Percentiles rank a stretch among this genome's conserved stretches.
These are phyloP conservation scores for Nylanderia fulva DNA, from an alignment of 1,140 invertebrate genomes.

Conservation along the genomic window DNA sequence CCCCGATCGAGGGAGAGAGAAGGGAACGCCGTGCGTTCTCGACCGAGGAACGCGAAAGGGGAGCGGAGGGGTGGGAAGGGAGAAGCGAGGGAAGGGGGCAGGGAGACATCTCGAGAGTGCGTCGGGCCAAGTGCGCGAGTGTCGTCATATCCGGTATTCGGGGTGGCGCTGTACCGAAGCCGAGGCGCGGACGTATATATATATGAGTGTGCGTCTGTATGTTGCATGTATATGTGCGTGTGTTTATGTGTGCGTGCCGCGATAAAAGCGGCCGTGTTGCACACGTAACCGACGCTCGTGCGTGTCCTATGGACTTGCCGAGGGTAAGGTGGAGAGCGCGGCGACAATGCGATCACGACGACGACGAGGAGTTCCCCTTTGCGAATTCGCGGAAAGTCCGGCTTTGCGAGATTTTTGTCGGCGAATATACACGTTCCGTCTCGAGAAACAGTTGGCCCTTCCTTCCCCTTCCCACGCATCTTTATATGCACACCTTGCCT, in stretches of 20 bases:
- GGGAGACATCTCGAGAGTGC: conserved; percentile 72
- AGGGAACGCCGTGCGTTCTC: conserved; percentile 32
- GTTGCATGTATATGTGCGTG: neutral
- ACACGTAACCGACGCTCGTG: conserved; percentile 32
- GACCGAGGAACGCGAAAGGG: conserved; percentile 29
- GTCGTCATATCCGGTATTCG: conserved; percentile 81
- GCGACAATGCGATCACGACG: conserved; percentile 36
- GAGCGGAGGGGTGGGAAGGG: neutral
- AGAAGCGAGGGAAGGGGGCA: conserved; percentile 9
- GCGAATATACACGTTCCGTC: neutral
- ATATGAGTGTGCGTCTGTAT: neutral
- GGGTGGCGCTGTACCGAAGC: conserved; percentile 70
- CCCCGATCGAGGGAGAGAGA: neutral
- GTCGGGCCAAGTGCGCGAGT: conserved; percentile 80
- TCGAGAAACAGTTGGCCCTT: neutral
- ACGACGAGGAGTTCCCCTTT: neutral
- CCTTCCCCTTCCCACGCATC: neutral
- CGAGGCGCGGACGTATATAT: neutral
- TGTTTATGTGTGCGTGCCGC: conserved; percentile 15
- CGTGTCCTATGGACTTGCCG: conserved; percentile 1
- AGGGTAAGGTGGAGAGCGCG: conserved; percentile 56
- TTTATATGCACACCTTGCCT: neutral
- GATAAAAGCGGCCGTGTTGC: conserved; percentile 59
- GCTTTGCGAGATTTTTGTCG: conserved; percentile 7
- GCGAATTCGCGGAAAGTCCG: conserved; percentile 39